phyloP scores from a whole-genome alignment of 1,140 invertebrate species.

The Aleiodes sp. region DNA sequence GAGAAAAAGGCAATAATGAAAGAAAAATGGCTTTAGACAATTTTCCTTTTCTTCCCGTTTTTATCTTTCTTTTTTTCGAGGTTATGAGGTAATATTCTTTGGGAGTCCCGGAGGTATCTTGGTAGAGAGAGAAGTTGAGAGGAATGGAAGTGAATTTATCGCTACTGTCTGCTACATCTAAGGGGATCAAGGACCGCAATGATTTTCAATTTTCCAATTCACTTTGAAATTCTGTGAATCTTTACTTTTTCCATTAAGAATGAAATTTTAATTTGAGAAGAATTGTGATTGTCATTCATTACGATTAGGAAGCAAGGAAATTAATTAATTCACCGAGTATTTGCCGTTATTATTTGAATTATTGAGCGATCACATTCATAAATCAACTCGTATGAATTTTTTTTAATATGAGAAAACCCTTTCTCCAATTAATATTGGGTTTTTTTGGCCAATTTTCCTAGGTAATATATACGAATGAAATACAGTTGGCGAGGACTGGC shows the following conservation, averaged over 20 bases:
- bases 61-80: no score
- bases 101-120: constrained; percentile 20
- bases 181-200: constrained; percentile 62
- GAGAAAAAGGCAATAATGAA: no score
- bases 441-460: constrained; percentile 29
- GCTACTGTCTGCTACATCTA: constrained; percentile 57
- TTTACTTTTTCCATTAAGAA: no score
- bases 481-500: constrained; percentile 3
- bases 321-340: constrained; percentile 37
- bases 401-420: not conserved
- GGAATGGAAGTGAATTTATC: constrained; percentile 57
- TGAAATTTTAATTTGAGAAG: no score
- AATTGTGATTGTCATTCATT: no score
- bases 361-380: constrained; percentile 25
- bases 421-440: not conserved
- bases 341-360: constrained; percentile 15
- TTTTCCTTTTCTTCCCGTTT: no score
- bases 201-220: constrained; percentile 65
- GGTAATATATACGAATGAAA: constrained; percentile 28
- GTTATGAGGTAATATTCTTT: constrained; percentile 21
- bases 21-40: no score
- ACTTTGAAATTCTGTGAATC: no score
- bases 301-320: no score
- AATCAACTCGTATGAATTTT: constrained; percentile 17
- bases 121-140: constrained; percentile 41